Conservation (phyloP, 2,888 invertebrate genomes). For the Noctuana brunneofusca region DNA sequence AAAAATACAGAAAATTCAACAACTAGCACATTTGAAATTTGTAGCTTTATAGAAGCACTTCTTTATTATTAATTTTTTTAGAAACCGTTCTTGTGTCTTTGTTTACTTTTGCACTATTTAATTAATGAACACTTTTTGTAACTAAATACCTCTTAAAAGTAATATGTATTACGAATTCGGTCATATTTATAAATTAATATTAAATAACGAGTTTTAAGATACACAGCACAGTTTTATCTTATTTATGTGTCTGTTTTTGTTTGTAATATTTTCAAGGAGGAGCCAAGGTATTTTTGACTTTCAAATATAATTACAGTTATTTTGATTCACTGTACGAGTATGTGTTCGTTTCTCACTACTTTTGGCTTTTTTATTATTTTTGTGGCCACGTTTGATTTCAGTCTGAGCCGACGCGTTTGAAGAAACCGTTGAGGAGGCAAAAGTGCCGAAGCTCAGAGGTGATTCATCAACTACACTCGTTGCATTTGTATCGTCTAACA, state of each 20-base stretch:
- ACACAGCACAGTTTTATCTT: neutral
- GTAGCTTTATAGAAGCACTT: constrained; percentile 2
- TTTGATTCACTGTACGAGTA: neutral
- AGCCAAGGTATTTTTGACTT: neutral
- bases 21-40: neutral
- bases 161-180: neutral
- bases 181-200: neutral
- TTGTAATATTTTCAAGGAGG: neutral
- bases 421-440: constrained; percentile 76
- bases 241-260: neutral
- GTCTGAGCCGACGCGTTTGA: constrained; percentile 64
- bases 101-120: neutral
- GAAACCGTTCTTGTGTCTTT: neutral
- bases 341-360: constrained; percentile 35
- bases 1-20: neutral
- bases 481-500: constrained; percentile 24
- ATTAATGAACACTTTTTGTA: neutral
- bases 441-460: constrained; percentile 80
- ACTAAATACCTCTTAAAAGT: neutral
- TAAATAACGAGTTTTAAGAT: neutral
- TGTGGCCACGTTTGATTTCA: constrained; percentile 62
- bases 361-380: constrained; percentile 51
- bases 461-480: constrained; percentile 45
- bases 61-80: neutral
- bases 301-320: neutral